Evolutionary conservation across 2,888 invertebrate genomes (phyloP).

Genomic region (Sepioteuthis lessoniana): DNA sequence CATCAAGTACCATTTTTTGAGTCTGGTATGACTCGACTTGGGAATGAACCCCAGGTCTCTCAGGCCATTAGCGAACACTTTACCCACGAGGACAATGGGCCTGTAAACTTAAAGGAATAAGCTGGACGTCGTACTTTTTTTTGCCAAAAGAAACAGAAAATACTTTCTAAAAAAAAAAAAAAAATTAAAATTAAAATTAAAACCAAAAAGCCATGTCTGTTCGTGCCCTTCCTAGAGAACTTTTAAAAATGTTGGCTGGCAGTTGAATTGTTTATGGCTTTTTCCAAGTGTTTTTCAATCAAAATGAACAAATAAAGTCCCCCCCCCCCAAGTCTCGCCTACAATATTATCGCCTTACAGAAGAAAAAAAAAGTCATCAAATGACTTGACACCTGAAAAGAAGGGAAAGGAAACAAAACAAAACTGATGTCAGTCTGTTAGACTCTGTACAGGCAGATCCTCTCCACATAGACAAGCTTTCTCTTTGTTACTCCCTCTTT

Average conservation of each 20-base stretch:
- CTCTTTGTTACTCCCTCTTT: neutral
- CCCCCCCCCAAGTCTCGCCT: neutral
- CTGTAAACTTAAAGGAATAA: too few species aligned
- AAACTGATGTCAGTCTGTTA: neutral
- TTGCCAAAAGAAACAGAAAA: too few species aligned
- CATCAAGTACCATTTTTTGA: too few species aligned
- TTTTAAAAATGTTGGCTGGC: neutral
- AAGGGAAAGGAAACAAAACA: neutral
- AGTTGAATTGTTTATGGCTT: neutral
- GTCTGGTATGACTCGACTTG: too few species aligned
- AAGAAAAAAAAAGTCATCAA: neutral
- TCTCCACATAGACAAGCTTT: neutral
- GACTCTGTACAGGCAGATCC: neutral
- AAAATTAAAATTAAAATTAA: neutral
- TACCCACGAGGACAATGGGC: too few species aligned
- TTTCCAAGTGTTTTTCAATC: neutral
- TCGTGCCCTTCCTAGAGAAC: neutral
- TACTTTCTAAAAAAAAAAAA: neutral
- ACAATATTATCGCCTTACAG: neutral
- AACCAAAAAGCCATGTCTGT: neutral
- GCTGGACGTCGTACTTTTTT: too few species aligned
- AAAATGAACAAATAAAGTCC: neutral
- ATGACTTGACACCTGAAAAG: conserved; percentile 8
- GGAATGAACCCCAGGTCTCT: too few species aligned
- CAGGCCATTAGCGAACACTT: too few species aligned